Evolutionary conservation across 2,113 vertebrate species (phyloP), one percentile per base, ranked within the genome.

Genomic region (Onychostoma macrolepis): DNA sequence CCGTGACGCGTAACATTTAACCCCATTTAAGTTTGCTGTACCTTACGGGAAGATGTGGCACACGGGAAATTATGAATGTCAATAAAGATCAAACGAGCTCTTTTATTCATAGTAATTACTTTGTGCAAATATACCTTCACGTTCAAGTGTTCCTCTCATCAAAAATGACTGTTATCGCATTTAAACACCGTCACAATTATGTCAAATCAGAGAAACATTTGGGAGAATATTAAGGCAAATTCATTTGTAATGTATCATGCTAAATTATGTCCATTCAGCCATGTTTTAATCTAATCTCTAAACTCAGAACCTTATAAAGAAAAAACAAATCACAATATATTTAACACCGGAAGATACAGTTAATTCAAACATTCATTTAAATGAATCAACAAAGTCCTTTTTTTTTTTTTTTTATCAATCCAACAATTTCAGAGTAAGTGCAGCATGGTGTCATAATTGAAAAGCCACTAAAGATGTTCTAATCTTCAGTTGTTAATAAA

Each of bases 71-170:
- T 90, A 90, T 71, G 67, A 88, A 88, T 88, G 89, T 90, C 89
- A 90, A 90, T 90, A 88, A 88, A 85, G 89, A 90, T 90, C 89
- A 90, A 88, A 88, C 87, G n/a, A 50, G 80, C 86, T 86, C 84
- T 86, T 90, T 88, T 84, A 89, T 88, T 87, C 78, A 43, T 69
- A 87, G 83, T 90, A 90, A 90, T 90, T 90, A 89, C 88, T 88
- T 24, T 87, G 85, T 88, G 88, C 90, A 88, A 88, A 88, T 85
- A 89, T 86, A 88, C 89, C 84, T 88, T 90, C 78, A 77, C 56
- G 80, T 86, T 82, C 86, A 80, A 90, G 86, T 85, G 88, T 82
- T 85, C 80, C 72, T 76, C 77, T 84, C 85, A 84, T 89, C 63
- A 80, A 71, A 63, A 80, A 48, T 19, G 61, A 75, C 86, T 85